Base-by-base conservation (phyloP, 2,888 invertebrate genomes). In the Volucella inflata region DNA sequence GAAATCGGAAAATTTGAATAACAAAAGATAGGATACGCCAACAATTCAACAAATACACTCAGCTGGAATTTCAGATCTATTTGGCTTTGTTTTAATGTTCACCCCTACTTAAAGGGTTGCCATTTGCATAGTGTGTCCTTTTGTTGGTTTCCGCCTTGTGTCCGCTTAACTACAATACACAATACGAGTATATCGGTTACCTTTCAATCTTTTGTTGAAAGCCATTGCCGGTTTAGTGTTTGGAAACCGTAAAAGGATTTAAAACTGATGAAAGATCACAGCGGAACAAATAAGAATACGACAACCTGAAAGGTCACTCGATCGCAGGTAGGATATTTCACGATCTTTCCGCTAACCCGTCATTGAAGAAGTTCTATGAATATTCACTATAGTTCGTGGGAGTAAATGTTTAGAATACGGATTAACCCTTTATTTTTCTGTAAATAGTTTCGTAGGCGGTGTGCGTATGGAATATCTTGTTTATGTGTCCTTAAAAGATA, bases 361-460 rank as follows among this genome's bases (percentile, higher is more conserved):
- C 30, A 30, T 6, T 6, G 30, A 30, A 30, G 60, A 46, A 30
- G 38, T 48, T 48, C 44, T 36, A 44, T 42, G 70, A 48, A 46
- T 65, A 11, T 10, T 30, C 14, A 30, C 14, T 2, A 12, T 16
- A 36, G 40, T 62, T 72, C 42, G 51, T 60, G 72, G 85, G 81
- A 59, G 85, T 76, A 38, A 72, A 76, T 85, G 85, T 85, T 85
- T 85, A 64, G 85, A 62, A 62, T 85, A 72, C 46, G 85, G 85
- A 85, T 85, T 81, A 85, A 85, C 85, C 85, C 85, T 76, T 85
- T 30, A 30, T 30, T 30, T 77, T 81, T 85, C 85, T 60, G 60
- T 76, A 81, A 85, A 85, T 76, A 62, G 51, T 60, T 76, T 76
- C 16, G 80, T 76, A 76, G 71, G 75, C 80, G 79, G 65, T 76